phyloP scores from a whole-genome alignment of 2,888 invertebrate species.

The Agrochola lota region DNA sequence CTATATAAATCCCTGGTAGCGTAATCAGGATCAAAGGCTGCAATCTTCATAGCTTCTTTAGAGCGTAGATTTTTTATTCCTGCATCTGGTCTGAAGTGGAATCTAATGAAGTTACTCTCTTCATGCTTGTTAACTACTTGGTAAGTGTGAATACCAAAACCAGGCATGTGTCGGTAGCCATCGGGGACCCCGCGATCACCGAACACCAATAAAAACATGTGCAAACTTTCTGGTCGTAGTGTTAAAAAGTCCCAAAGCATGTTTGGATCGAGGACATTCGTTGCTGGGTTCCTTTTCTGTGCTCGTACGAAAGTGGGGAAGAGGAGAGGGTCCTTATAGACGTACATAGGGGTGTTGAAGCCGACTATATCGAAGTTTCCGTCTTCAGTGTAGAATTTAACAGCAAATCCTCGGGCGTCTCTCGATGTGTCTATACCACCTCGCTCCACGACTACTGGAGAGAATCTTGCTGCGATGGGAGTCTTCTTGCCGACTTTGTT shows the following conservation, averaged over 20 bases:
- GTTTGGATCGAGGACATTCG: constrained; percentile 95
- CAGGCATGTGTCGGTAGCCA: constrained; percentile 97
- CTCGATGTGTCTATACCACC: constrained; percentile 96
- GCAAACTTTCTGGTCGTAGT: constrained; percentile 95
- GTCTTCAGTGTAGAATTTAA: constrained; percentile 97
- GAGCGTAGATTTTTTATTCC: constrained; percentile 94
- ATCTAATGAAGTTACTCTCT: constrained; percentile 94
- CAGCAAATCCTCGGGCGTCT: constrained; percentile 96
- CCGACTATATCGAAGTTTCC: constrained; percentile 97
- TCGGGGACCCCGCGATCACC: constrained; percentile 97
- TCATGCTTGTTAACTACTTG: constrained; percentile 94
- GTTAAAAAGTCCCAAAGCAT: constrained; percentile 98
- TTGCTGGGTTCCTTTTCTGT: constrained; percentile 97
- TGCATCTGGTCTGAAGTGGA: constrained; percentile 96
- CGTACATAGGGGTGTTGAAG: constrained; percentile 96
- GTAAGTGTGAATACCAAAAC: constrained; percentile 97
- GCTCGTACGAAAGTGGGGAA: constrained; percentile 98
- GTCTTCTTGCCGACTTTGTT: constrained; percentile 93
- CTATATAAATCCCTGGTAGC: constrained; percentile 96
- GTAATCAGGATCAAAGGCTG: constrained; percentile 96
- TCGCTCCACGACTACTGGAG: constrained; percentile 95
- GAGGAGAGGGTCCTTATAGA: constrained; percentile 95
- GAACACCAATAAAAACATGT: constrained; percentile 95
- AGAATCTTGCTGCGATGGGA: constrained; percentile 94
- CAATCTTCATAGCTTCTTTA: constrained; percentile 91